Evolutionary conservation across 2,113 vertebrate species (phyloP).

Genomic region (Spheniscus mendiculus): DNA sequence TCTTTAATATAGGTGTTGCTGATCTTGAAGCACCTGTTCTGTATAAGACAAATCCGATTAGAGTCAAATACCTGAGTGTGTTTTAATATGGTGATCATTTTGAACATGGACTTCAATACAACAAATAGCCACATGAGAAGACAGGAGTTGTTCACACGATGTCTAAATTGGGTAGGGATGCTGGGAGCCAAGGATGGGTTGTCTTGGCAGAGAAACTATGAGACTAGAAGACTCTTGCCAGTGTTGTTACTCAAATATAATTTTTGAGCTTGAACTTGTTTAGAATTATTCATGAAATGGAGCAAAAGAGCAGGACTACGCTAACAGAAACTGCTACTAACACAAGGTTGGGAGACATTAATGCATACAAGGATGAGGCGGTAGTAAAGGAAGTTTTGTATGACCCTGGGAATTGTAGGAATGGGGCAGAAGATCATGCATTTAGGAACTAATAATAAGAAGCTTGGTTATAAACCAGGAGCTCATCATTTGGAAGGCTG

Average conservation of each 20-base stretch:
- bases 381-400: neutral
- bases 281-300: neutral
- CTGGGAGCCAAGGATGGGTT: neutral
- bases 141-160: neutral
- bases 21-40: conserved; percentile 5
- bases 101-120: neutral
- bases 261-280: neutral
- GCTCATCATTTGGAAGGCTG: neutral
- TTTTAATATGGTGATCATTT: neutral
- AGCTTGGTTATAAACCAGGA: neutral
- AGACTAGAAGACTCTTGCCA: neutral
- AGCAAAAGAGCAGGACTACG: neutral
- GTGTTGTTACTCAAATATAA: neutral
- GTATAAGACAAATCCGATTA: neutral
- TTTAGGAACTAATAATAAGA: neutral
- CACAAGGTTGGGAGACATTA: neutral
- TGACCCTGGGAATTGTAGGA: neutral
- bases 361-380: neutral
- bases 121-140: neutral
- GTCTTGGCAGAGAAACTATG: neutral
- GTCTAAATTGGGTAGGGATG: neutral
- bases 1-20: neutral
- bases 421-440: neutral
- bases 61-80: neutral
- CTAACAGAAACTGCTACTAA: neutral